Conservation (phyloP, 2,888 invertebrate genomes). For the Yponomeuta cagnagella region DNA sequence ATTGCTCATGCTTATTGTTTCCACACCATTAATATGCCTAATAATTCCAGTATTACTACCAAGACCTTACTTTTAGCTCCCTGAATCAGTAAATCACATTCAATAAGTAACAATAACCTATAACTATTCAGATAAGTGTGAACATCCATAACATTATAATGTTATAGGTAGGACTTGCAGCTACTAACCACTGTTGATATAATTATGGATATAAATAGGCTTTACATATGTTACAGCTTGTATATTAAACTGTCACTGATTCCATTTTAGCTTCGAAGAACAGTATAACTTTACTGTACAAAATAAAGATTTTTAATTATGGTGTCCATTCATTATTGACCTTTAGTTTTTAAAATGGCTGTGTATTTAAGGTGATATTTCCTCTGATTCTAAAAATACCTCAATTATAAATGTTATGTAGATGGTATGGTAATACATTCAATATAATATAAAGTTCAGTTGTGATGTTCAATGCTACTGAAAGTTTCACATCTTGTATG, state of each 20-base stretch:
- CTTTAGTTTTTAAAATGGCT: constrained; percentile 23
- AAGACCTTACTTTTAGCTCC: neutral
- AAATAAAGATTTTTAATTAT: constrained; percentile 37
- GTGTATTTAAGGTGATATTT: too few species aligned
- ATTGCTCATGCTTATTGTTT: neutral
- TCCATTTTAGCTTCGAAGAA: neutral
- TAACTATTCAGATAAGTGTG: neutral
- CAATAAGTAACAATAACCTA: neutral
- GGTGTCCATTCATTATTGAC: constrained; percentile 46
- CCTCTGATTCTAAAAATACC: too few species aligned
- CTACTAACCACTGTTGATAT: neutral
- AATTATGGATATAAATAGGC: neutral
- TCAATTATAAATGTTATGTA: constrained; percentile 9
- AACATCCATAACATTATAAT: neutral
- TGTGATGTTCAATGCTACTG: neutral
- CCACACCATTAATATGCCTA: neutral
- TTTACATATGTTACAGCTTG: too few species aligned
- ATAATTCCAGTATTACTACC: neutral
- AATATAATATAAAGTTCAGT: neutral
- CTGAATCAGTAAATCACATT: neutral
- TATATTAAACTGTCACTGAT: neutral
- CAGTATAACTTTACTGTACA: constrained; percentile 12
- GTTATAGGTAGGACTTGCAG: neutral
- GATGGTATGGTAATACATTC: constrained; percentile 2
- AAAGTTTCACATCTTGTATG: neutral